A percentile compares a stretch with the other conserved stretches of the same genome.
phyloP scores from a whole-genome alignment of 2,888 invertebrate species.

The Lasioglossum calceatum region DNA sequence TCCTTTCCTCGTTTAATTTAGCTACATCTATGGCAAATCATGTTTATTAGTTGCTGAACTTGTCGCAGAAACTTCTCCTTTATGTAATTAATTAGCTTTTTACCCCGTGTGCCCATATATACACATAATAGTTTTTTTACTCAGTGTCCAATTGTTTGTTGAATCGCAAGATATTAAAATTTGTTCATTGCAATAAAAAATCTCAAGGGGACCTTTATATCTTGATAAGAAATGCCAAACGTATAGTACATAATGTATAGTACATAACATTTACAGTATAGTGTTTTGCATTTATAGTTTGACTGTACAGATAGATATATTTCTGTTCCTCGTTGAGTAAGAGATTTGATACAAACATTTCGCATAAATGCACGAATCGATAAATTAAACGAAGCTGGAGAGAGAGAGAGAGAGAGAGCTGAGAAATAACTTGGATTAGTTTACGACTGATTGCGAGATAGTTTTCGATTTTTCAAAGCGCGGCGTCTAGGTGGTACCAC shows the following conservation, averaged over 20 bases:
- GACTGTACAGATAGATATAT: neutral
- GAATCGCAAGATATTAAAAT: too few species aligned
- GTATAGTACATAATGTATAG: too few species aligned
- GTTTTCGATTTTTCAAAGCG: slow-evolving; percentile 13
- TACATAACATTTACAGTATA: too few species aligned
- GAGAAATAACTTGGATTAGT: neutral
- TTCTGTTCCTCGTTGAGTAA: neutral
- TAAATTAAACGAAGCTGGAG: neutral
- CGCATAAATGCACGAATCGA: neutral
- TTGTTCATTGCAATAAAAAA: too few species aligned
- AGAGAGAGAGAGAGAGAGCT: neutral
- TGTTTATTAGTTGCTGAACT: slow-evolving; percentile 29
- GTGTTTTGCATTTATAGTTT: neutral
- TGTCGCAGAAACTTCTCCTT: neutral
- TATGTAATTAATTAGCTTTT: too few species aligned
- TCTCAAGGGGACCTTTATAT: too few species aligned
- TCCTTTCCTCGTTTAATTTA: slow-evolving; percentile 63
- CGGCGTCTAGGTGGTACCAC: neutral
- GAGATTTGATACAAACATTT: neutral
- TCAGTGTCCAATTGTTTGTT: too few species aligned
- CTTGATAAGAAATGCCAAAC: too few species aligned
- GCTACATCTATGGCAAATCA: slow-evolving; percentile 74
- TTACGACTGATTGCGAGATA: neutral
- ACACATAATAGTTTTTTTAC: too few species aligned
- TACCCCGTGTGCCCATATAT: too few species aligned